These are phyloP conservation scores for Cephalophus harveyi DNA, from an alignment of 2,113 vertebrate species.

Conservation along the genomic window DNA sequence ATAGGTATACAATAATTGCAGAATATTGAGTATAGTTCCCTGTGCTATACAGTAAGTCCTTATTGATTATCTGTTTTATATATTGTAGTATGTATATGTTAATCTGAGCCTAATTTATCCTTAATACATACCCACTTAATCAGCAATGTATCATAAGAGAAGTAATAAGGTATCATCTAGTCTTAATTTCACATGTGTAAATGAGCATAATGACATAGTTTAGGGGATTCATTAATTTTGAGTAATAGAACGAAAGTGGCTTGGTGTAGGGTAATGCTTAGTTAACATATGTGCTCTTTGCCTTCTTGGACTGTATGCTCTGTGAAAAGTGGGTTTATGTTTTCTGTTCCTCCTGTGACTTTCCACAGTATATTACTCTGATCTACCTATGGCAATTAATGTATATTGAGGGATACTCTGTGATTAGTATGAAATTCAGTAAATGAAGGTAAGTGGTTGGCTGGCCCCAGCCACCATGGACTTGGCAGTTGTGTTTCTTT, in stretches of 20 bases:
- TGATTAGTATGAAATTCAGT: neutral
- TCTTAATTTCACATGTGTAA: neutral
- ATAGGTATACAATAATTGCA: neutral
- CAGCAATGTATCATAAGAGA: neutral
- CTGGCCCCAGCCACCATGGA: neutral
- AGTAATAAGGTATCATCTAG: neutral
- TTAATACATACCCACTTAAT: neutral
- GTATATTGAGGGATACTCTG: neutral
- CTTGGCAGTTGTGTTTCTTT: neutral
- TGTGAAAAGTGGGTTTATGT: neutral
- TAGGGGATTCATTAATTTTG: neutral
- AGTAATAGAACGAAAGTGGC: neutral
- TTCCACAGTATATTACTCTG: neutral
- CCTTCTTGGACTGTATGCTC: neutral
- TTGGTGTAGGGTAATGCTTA: neutral
- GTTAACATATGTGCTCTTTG: neutral
- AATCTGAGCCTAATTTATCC: neutral
- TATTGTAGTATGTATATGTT: neutral
- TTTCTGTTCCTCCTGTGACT: neutral
- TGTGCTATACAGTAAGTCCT: neutral
- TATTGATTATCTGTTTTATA: neutral
- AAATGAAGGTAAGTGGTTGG: neutral
- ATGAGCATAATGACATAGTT: neutral
- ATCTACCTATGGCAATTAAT: neutral
- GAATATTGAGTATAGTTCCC: neutral